Conservation (phyloP, 1,140 invertebrate species). For the Ctenoplectra terminalis region DNA sequence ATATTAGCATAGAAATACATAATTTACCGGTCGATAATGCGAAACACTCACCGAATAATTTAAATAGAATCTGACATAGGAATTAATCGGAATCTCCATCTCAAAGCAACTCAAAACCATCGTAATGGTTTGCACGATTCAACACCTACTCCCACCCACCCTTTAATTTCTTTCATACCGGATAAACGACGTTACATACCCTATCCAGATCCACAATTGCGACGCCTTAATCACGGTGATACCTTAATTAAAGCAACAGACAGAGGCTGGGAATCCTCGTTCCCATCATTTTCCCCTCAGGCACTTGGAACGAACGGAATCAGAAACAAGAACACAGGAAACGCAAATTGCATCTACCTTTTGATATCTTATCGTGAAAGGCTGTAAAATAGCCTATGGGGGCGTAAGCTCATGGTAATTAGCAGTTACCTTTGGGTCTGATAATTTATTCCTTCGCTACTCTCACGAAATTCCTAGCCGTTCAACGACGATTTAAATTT, state of each 20-base stretch:
- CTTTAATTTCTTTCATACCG: neutral
- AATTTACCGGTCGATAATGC: no score
- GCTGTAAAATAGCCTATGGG: no score
- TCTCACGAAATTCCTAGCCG: neutral
- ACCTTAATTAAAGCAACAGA: conserved; percentile 26
- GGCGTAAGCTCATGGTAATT: conserved; percentile 20
- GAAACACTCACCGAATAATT: no score
- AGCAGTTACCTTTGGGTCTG: neutral
- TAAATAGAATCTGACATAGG: no score
- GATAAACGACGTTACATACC: neutral
- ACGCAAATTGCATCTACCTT: conserved; percentile 27
- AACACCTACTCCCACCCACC: neutral
- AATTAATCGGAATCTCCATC: neutral
- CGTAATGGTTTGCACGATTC: neutral
- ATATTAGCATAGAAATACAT: no score
- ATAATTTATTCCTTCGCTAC: neutral
- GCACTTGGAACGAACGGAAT: neutral
- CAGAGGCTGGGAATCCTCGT: neutral
- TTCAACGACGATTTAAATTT: neutral
- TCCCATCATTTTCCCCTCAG: neutral
- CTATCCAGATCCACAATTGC: conserved; percentile 2
- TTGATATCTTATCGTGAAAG: conserved; percentile 33
- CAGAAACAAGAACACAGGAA: conserved; percentile 9
- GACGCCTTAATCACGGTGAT: conserved; percentile 18
- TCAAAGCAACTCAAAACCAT: no score